phyloP scores from a whole-genome alignment of 2,888 invertebrate species.

The Melolontha melolontha region DNA sequence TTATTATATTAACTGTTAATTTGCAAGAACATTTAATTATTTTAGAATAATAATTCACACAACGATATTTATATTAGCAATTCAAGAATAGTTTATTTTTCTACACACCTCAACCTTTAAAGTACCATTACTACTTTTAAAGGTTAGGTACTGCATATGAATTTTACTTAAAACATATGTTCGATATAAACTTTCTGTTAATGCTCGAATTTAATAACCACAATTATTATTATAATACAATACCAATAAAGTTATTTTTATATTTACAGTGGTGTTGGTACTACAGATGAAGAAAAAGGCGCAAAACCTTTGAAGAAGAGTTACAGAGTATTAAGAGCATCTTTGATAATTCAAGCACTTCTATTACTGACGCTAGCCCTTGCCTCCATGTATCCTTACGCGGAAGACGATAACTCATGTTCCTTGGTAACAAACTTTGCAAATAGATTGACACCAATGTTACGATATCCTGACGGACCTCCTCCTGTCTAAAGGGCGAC shows the following conservation, averaged over 20 bases:
- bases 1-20: too few species aligned
- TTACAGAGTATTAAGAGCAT: slow-evolving; percentile 89
- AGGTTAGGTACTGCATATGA: too few species aligned
- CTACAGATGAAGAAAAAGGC: slow-evolving; percentile 65
- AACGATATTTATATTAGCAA: too few species aligned
- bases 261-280: slow-evolving; percentile 63
- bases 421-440: slow-evolving; percentile 87
- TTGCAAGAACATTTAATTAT: too few species aligned
- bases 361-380: slow-evolving; percentile 93
- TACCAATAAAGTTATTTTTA: slow-evolving; percentile 3
- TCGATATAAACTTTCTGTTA: too few species aligned
- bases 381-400: slow-evolving; percentile 91
- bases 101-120: too few species aligned
- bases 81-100: too few species aligned
- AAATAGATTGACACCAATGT: slow-evolving; percentile 86
- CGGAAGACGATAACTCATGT: slow-evolving; percentile 87
- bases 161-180: too few species aligned
- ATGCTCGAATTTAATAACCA: too few species aligned
- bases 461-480: slow-evolving; percentile 92
- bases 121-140: too few species aligned
- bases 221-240: too few species aligned
- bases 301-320: slow-evolving; percentile 75
- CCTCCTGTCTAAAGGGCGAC: slow-evolving; percentile 81
- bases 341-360: slow-evolving; percentile 94
- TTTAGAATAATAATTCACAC: too few species aligned